Conservation (phyloP, 1,140 invertebrate species). For the Hermatobates lingyangjiaoensis region DNA sequence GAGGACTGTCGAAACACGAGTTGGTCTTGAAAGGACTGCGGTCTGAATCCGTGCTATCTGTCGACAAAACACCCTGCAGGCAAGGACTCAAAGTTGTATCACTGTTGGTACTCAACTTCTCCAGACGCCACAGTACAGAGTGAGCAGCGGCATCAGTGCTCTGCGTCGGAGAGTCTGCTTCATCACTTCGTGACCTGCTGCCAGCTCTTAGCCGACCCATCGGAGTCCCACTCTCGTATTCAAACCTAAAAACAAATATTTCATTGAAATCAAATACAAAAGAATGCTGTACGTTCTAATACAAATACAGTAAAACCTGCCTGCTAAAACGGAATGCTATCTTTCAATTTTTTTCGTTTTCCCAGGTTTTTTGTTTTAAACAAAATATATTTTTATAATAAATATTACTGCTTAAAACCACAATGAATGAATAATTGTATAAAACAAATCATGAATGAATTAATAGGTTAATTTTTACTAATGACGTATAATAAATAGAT, state of each 20-base stretch:
- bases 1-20: conserved; percentile 11
- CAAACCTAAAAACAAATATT: conserved; percentile 1
- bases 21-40: conserved; percentile 11
- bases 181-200: background rate
- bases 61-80: conserved; percentile 3
- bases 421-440: no score
- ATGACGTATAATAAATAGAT: no score
- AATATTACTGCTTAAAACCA: no score
- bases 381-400: no score
- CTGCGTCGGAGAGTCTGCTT: background rate
- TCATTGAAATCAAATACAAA: no score
- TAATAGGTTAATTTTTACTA: no score
- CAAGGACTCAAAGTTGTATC: conserved; percentile 9
- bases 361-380: no score
- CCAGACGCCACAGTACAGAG: conserved; percentile 7
- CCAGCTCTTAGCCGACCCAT: background rate
- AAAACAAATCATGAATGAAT: no score
- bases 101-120: conserved; percentile 10
- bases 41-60: conserved; percentile 11
- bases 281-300: no score
- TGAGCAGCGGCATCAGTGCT: background rate
- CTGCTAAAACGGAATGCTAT: no score
- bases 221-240: background rate
- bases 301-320: no score
- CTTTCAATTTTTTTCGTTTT: no score